phyloP scores from a whole-genome alignment of 2,888 invertebrate genomes.

The Drosophila birchii region DNA sequence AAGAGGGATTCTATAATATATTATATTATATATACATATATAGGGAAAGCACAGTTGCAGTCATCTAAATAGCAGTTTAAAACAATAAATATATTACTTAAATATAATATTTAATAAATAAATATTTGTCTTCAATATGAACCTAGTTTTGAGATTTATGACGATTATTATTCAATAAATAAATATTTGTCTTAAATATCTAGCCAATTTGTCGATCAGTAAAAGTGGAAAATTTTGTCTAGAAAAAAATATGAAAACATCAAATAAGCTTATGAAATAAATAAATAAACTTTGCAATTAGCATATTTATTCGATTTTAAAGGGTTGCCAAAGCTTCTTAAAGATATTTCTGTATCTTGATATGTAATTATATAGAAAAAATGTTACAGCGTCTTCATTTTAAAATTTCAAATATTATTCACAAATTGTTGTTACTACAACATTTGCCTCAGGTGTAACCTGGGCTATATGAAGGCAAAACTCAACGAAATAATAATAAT shows the following conservation, averaged over 20 bases:
- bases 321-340: background rate
- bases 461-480: constrained; percentile 5
- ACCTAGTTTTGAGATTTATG: background rate
- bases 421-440: background rate
- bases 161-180: background rate
- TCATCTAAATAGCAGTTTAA: background rate
- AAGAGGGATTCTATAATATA: constrained; percentile 9
- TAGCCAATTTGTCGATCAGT: background rate
- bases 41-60: constrained; percentile 1
- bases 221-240: background rate
- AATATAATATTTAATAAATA: background rate
- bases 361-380: background rate
- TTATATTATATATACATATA: too few species aligned
- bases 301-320: constrained; percentile 3
- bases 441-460: constrained; percentile 4
- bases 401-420: background rate
- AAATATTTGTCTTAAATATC: background rate
- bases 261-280: background rate
- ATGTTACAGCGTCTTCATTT: background rate
- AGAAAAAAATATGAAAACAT: background rate
- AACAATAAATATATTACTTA: background rate
- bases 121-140: background rate
- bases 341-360: background rate
- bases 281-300: constrained; percentile 10
- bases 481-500: constrained; percentile 1